Evolutionary conservation across 2,797 vertebrate species (phyloP).

Genomic region (Clangula hyemalis): DNA sequence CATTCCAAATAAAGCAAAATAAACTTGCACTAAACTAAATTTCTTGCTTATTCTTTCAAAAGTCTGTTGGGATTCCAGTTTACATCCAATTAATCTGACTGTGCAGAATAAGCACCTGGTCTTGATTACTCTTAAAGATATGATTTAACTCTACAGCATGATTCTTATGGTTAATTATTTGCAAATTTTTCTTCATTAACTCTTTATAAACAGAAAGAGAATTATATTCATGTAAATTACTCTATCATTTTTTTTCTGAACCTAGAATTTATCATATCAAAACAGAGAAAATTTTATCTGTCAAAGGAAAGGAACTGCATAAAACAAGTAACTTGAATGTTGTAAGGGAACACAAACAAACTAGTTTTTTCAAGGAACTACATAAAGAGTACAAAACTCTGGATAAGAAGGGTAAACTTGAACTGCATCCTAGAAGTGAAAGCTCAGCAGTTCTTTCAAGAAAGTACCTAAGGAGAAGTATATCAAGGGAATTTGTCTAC

Average conservation of each 20-base stretch:
- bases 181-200: background rate
- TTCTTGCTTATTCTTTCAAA: background rate
- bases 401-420: background rate
- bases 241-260: background rate
- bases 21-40: background rate
- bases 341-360: fast-evolving
- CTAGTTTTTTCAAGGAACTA: background rate
- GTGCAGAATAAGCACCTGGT: background rate
- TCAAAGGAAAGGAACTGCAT: background rate
- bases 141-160: background rate
- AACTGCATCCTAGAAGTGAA: conserved; percentile 3
- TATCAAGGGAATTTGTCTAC: conserved; percentile 7
- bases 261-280: background rate
- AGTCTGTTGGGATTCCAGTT: background rate
- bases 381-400: background rate
- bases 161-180: background rate
- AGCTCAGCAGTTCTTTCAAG: conserved; percentile 19
- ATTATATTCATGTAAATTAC: background rate
- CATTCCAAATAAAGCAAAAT: background rate
- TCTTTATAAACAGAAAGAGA: background rate
- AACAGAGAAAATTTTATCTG: background rate
- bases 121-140: background rate
- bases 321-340: background rate
- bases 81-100: background rate
- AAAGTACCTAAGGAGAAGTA: background rate